phyloP scores from a whole-genome alignment of 2,797 vertebrate genomes.

The Octomys mimax region DNA sequence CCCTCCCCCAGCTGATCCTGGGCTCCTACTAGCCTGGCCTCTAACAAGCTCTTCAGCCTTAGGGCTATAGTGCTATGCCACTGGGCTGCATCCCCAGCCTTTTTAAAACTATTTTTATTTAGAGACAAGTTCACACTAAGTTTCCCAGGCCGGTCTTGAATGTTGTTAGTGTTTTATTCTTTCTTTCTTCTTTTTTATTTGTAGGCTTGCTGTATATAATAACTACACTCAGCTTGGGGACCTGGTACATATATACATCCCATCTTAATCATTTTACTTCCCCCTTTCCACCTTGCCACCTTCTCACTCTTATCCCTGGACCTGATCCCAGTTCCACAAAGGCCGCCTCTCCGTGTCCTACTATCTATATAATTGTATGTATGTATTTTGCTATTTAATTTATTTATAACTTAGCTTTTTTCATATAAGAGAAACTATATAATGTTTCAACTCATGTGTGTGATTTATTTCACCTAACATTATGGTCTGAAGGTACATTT shows the following conservation, averaged over 20 bases:
- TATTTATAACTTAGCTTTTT: background rate
- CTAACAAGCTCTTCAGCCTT: conserved; percentile 92
- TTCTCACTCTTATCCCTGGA: background rate
- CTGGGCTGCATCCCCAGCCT: background rate
- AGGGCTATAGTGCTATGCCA: conserved; percentile 82
- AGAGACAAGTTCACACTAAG: background rate
- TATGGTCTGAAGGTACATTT: background rate
- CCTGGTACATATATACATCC: background rate
- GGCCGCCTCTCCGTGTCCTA: background rate
- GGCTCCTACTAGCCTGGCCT: conserved; percentile 92
- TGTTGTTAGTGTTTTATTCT: background rate
- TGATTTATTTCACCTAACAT: background rate
- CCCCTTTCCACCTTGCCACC: too few species aligned
- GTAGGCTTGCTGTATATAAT: background rate
- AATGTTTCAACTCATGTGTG: background rate
- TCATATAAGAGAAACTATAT: background rate
- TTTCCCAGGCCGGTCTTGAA: background rate
- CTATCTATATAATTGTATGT: background rate
- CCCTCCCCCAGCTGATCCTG: conserved; percentile 95
- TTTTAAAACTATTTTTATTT: background rate
- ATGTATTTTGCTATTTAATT: background rate
- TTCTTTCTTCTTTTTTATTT: background rate
- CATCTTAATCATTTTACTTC: background rate
- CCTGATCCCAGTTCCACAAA: background rate
- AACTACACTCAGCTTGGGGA: background rate